Conservation (phyloP, 2,888 invertebrate genomes). For the Stenolophus ochropezus region DNA sequence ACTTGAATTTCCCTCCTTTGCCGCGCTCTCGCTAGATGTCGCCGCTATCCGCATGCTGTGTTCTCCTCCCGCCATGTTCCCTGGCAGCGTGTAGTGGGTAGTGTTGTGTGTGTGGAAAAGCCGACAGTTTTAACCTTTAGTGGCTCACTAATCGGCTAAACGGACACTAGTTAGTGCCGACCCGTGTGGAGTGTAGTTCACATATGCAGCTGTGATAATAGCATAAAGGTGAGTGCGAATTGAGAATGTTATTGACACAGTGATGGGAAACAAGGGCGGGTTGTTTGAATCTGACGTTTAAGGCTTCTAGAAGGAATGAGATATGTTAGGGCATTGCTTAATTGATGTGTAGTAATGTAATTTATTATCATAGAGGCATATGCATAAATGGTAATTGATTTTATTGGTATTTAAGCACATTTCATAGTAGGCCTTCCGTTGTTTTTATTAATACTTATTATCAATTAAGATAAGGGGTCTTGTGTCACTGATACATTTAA, state of each 20-base stretch:
- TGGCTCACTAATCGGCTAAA: constrained; percentile 18
- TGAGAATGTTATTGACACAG: background rate
- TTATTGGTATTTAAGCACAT: background rate
- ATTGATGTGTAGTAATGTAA: background rate
- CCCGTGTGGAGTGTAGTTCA: constrained; percentile 41
- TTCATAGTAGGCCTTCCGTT: background rate
- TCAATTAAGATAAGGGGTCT: constrained; percentile 26
- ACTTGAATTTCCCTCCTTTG: background rate
- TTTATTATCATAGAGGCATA: background rate
- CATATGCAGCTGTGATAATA: constrained; percentile 8
- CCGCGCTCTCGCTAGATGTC: background rate
- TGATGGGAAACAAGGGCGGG: background rate
- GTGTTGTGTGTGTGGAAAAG: constrained; percentile 20
- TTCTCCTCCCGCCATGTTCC: constrained; percentile 12
- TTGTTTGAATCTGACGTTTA: constrained; percentile 37
- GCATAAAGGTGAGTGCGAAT: constrained; percentile 5
- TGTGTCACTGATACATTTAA: constrained; percentile 25
- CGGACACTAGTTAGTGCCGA: background rate
- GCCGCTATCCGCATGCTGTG: background rate
- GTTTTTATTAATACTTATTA: background rate
- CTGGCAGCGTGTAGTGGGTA: constrained; percentile 46
- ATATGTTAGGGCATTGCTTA: background rate
- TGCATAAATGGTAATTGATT: background rate
- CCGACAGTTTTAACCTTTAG: constrained; percentile 42
- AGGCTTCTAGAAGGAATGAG: background rate